Percentiles rank a stretch among this genome's conserved stretches.
phyloP scores from a whole-genome alignment of 2,113 vertebrate genomes.

The Glareola pratincola region DNA sequence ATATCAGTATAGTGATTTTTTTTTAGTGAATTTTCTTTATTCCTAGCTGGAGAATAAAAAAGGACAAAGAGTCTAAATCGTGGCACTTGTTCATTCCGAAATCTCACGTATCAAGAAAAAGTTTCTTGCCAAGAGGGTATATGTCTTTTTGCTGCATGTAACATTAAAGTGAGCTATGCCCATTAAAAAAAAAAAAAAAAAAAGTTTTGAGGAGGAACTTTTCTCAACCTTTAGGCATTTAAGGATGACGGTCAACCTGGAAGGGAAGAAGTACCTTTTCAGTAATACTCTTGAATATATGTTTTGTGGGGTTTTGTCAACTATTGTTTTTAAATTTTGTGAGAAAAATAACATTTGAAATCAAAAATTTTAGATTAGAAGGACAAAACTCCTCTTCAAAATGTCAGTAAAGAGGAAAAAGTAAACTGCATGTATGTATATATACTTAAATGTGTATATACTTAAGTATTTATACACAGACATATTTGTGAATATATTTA shows the following conservation, averaged over 20 bases:
- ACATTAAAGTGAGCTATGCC: neutral
- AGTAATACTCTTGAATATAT: neutral
- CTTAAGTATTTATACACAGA: neutral
- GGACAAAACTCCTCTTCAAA: neutral
- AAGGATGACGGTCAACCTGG: neutral
- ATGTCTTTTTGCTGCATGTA: rapidly evolving
- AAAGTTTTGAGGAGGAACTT: neutral
- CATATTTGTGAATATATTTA: neutral
- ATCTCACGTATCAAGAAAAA: neutral
- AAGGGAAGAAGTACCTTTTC: neutral
- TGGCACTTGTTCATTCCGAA: neutral
- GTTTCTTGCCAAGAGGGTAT: neutral
- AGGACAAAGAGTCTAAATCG: neutral
- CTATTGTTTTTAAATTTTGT: neutral
- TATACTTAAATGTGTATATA: neutral
- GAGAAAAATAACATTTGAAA: neutral
- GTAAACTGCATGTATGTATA: neutral
- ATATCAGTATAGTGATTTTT: rapidly evolving
- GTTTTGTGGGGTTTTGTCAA: rapidly evolving
- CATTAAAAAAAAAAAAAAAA: neutral
- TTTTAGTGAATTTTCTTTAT: neutral
- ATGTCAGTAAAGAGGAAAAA: neutral
- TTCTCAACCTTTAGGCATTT: neutral
- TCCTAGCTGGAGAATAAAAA: neutral
- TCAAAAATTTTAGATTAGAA: neutral